These are phyloP conservation scores for Thalassophryne amazonica DNA, from an alignment of 2,797 vertebrate genomes.

Conservation along the genomic window DNA sequence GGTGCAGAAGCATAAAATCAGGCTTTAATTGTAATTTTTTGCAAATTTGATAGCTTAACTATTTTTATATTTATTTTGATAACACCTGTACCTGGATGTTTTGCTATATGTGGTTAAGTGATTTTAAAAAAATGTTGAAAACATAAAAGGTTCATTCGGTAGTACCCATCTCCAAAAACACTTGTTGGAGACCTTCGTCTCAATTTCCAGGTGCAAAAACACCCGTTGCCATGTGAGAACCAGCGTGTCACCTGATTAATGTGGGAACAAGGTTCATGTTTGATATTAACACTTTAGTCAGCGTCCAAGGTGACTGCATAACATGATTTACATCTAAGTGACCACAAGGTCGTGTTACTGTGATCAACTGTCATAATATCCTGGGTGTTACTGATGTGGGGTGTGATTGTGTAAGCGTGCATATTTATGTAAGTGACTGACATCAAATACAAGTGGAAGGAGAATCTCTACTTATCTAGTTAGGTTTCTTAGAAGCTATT, in stretches of 20 bases:
- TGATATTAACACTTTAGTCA: not conserved
- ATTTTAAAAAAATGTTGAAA: no score
- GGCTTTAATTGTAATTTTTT: no score
- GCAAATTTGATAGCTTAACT: no score
- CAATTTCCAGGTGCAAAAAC: no score
- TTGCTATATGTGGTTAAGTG: no score
- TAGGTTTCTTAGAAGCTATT: slow-evolving; percentile 40
- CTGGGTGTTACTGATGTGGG: slow-evolving; percentile 69
- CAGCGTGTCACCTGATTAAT: not conserved
- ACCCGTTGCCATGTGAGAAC: not conserved
- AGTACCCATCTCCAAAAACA: no score
- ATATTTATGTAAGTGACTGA: slow-evolving; percentile 61
- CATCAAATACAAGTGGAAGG: slow-evolving; percentile 73
- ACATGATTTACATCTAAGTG: slow-evolving; percentile 64
- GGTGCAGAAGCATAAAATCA: no score
- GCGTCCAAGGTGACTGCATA: slow-evolving; percentile 47
- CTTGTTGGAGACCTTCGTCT: no score
- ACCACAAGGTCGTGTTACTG: slow-evolving; percentile 36
- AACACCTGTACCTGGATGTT: no score
- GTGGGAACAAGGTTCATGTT: not conserved
- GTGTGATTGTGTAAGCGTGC: slow-evolving; percentile 16
- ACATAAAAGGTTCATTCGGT: no score
- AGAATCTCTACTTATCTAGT: slow-evolving; percentile 60
- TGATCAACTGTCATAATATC: slow-evolving; percentile 76
- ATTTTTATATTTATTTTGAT: no score